Conservation (phyloP, 2,113 vertebrate genomes). For the Sciurus niger region DNA sequence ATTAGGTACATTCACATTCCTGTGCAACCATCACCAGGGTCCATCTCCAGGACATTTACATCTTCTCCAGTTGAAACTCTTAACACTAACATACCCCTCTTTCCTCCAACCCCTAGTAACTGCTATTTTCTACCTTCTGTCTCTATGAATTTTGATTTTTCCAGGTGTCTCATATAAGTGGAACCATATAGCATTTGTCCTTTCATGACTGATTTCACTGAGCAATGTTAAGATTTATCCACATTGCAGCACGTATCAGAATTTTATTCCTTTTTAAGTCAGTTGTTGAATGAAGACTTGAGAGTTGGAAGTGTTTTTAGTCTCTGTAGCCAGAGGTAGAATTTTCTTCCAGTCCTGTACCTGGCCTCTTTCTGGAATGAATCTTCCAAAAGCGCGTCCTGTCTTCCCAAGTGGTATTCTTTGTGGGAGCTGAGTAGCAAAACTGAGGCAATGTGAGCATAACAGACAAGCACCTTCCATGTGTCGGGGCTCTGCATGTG, state of each 20-base stretch:
- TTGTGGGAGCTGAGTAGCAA: background rate
- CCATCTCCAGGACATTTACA: background rate
- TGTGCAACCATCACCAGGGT: background rate
- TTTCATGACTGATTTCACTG: background rate
- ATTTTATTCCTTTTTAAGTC: slow-evolving; percentile 23
- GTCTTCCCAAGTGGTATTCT: background rate
- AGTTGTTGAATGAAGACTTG: background rate
- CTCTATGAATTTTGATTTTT: background rate
- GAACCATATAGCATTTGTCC: background rate
- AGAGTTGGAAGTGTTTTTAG: slow-evolving; percentile 21
- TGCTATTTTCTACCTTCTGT: background rate
- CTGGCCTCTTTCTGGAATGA: background rate
- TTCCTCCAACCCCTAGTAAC: background rate
- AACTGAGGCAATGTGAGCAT: background rate
- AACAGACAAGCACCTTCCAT: background rate
- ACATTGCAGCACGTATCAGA: background rate
- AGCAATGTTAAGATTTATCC: background rate
- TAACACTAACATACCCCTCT: background rate
- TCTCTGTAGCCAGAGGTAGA: slow-evolving; percentile 27
- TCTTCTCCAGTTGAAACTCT: background rate
- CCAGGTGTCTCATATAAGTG: background rate
- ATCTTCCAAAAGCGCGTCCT: background rate
- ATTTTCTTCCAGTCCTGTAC: slow-evolving; percentile 13
- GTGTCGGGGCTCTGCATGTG: background rate
- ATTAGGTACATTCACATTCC: background rate